Base-by-base conservation (phyloP, 2,888 invertebrate genomes). In the Cephus spinipes region DNA sequence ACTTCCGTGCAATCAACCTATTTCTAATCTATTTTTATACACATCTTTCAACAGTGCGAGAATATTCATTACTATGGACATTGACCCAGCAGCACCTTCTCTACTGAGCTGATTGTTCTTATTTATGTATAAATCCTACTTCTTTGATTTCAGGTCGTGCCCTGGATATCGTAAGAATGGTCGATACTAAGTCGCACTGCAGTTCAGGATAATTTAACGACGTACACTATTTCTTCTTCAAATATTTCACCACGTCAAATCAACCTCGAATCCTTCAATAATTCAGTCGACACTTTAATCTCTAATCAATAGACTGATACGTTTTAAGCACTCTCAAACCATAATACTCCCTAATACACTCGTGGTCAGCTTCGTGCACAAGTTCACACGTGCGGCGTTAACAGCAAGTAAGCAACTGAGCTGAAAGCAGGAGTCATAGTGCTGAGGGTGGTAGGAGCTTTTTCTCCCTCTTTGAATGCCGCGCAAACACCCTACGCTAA, bases 391-490 rank as follows among this genome's bases (percentile, higher is more conserved):
- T 55, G 23, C 23, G 55, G 55, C 55, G 23, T 55, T 55, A 71
- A 31, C 71, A 71, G 71, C 71, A 31, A 33, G 12, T 71, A 33
- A 33, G 32, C 71, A 71, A 71, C 71, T 71, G 71, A 71, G 31
- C 55, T 55, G 23, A 55, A 55, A 55, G 23, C 55, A 55, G 71
- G 12, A 15, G 30, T 71, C 31, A 33, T 71, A 33, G 71, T 55
- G 71, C 71, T 3, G 31, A 71, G 32, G 32, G 71, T 33, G 32
- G 71, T 71, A 31, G 55, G 15, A 71, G 71, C 71, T 71, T 71
- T 12, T 12, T 4, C 71, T 31, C 71, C 71, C 71, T 71, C 71
- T 71, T 71, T 71, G 32, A 71, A 31, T 12, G 31, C 31, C 31
- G 71, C 71, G 71, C 71, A 33, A 30, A 31, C 71, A 31, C 31